phyloP scores from a whole-genome alignment of 1,140 invertebrate species.

The Probaryconus sp. region DNA sequence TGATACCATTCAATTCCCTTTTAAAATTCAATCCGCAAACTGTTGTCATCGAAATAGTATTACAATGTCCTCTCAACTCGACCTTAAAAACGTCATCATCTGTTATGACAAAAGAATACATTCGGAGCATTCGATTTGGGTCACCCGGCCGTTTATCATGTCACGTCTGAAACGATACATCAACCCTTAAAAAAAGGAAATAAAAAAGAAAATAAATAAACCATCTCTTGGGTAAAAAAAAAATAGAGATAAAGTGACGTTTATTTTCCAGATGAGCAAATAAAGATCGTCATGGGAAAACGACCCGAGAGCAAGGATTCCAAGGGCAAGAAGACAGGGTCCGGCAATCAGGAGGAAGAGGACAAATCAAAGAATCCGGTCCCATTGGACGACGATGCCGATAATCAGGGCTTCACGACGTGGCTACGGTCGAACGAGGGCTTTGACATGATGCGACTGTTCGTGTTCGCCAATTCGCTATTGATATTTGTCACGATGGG shows the following conservation, averaged over 20 bases:
- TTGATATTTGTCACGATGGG: constrained; percentile 79
- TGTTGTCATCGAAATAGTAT: not conserved
- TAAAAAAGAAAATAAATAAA: too few relatives aligned
- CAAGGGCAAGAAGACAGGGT: constrained; percentile 30
- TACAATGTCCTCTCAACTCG: not conserved
- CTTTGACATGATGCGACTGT: constrained; percentile 80
- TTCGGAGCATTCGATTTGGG: constrained; percentile 1
- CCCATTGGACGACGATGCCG: constrained; percentile 64
- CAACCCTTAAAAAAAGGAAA: constrained; percentile 7
- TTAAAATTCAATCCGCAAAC: not conserved
- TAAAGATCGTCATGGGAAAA: constrained; percentile 55
- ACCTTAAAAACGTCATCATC: constrained; percentile 6
- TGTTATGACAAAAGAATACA: not conserved
- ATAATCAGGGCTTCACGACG: constrained; percentile 78
- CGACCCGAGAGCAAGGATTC: constrained; percentile 43
- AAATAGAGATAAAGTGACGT: constrained; percentile 12
- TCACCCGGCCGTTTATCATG: constrained; percentile 11
- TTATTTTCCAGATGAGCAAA: constrained; percentile 42
- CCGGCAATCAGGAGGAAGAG: constrained; percentile 52
- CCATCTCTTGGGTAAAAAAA: too few relatives aligned
- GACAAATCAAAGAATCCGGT: constrained; percentile 34
- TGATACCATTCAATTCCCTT: too few relatives aligned
- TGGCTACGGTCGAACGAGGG: constrained; percentile 80
- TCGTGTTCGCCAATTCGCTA: constrained; percentile 80
- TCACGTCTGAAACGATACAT: constrained; percentile 9